phyloP scores from a whole-genome alignment of 2,888 invertebrate species.

The Drepana falcataria region DNA sequence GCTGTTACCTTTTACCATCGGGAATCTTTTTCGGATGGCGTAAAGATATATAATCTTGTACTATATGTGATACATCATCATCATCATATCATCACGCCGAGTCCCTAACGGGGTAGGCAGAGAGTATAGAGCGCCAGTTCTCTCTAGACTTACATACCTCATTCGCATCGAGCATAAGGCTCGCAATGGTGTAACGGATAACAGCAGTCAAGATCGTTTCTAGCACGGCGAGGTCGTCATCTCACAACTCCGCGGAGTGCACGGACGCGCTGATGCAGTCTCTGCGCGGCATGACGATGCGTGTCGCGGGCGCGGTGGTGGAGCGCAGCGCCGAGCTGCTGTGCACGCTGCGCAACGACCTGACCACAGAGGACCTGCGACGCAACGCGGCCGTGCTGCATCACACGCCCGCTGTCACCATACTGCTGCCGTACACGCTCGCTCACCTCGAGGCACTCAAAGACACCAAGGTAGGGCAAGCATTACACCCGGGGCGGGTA shows the following conservation, averaged over 20 bases:
- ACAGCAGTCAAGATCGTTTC: background rate
- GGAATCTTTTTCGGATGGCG: too few species aligned
- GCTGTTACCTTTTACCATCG: too few species aligned
- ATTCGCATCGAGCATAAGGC: too few species aligned
- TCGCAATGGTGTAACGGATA: too few species aligned
- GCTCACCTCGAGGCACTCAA: slow-evolving; percentile 90
- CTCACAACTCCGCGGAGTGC: slow-evolving; percentile 35
- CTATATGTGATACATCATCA: too few species aligned
- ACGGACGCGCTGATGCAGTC: slow-evolving; percentile 42
- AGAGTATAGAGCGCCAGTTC: too few species aligned
- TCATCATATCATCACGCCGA: too few species aligned
- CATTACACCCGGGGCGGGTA: too few species aligned
- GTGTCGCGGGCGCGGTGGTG: slow-evolving; percentile 87
- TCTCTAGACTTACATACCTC: too few species aligned
- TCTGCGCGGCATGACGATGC: slow-evolving; percentile 77
- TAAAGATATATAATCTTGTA: too few species aligned
- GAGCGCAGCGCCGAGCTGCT: slow-evolving; percentile 87
- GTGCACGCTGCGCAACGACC: slow-evolving; percentile 85
- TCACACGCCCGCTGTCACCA: slow-evolving; percentile 81
- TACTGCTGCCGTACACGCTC: slow-evolving; percentile 89
- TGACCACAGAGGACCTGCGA: slow-evolving; percentile 68
- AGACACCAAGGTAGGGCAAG: slow-evolving; percentile 84
- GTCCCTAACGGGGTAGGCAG: too few species aligned
- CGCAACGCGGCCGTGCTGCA: slow-evolving; percentile 54
- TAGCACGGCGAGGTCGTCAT: slow-evolving; percentile 34